Conservation (phyloP, 1,140 invertebrate species). For the Drosophila rufa region DNA sequence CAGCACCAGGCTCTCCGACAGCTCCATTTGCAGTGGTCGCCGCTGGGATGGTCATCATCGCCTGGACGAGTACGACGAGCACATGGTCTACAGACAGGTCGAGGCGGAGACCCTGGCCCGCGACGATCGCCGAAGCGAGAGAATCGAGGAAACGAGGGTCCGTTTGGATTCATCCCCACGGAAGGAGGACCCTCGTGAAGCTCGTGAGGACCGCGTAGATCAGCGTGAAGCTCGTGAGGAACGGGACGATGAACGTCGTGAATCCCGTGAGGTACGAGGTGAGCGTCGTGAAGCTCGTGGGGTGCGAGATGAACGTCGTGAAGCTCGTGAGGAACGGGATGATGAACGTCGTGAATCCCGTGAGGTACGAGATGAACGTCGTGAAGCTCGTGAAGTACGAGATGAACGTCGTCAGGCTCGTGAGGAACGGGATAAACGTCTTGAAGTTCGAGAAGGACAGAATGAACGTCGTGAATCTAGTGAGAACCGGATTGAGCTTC, state of each 20-base stretch:
- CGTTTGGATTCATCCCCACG: not conserved
- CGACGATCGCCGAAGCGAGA: conserved; percentile 18
- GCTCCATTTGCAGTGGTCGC: conserved; percentile 14
- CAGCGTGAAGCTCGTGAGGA: not conserved
- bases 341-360: not conserved
- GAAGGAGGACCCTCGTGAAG: conserved; percentile 1
- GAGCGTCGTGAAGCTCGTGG: not conserved
- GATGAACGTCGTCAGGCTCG: not conserved
- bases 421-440: not conserved
- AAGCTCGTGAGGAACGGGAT: not conserved
- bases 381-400: not conserved
- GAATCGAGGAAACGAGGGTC: conserved; percentile 12
- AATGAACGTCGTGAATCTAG: not conserved
- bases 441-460: conserved; percentile 4
- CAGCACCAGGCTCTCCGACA: conserved; percentile 18
- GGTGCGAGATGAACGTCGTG: not conserved
- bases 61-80: conserved; percentile 65
- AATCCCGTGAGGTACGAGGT: not conserved
- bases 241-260: conserved; percentile 3
- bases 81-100: conserved; percentile 69
- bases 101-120: conserved; percentile 12
- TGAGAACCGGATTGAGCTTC: not conserved
- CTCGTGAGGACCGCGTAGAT: not conserved
- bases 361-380: not conserved
- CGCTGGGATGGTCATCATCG: conserved; percentile 22